Evolutionary conservation across 2,113 vertebrate genomes (phyloP), one percentile per base, ranked within the genome.

Genomic region (Oreochromis tanganicae): DNA sequence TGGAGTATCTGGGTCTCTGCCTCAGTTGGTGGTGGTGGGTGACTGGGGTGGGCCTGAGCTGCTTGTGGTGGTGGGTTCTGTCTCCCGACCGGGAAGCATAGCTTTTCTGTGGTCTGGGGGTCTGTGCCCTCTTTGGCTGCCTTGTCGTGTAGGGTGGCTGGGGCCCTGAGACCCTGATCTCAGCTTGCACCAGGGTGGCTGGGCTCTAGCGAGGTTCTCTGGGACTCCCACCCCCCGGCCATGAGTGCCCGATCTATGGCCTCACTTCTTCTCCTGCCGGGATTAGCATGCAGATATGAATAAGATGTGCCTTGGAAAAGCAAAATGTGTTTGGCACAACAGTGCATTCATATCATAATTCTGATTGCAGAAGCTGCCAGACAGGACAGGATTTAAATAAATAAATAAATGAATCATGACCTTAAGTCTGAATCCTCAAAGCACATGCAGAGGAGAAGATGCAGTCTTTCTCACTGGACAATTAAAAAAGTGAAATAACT

Each of bases 211-310:
- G 1, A 29, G 59, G 59, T 63, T 34, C 59, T 61, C 29, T 61
- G 59, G 59, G 5, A 63, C 59, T 63, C 59, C 29, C 59, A 63
- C 59, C 29, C 5, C 29, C 9, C 34, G 34, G 59, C 5, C 1
- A 0, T 6, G 29, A 32, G 16, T 61, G 29, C 16, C 0, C 9
- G 5, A 34, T 61, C 9, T 61, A 19, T 61, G 59, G 16, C 59
- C 29, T 63, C 16, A 3, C 1, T 19, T 19, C 59, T 63, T 63
- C 5, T 34, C 16, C 59, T 63, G 59, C 59, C 5, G 9, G 9
- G 9, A 61, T 61, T 9, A 29, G 29, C 9, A 3, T 19, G 59
- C 59, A 19, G 5, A 34, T 34, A 19, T 61, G 27, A 27, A 27
- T 27, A 27, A 27, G 29, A 61, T 61, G 5, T 61, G 59, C 19